Base-by-base conservation (phyloP, 2,888 invertebrate genomes). In the Cheilosia impressa region DNA sequence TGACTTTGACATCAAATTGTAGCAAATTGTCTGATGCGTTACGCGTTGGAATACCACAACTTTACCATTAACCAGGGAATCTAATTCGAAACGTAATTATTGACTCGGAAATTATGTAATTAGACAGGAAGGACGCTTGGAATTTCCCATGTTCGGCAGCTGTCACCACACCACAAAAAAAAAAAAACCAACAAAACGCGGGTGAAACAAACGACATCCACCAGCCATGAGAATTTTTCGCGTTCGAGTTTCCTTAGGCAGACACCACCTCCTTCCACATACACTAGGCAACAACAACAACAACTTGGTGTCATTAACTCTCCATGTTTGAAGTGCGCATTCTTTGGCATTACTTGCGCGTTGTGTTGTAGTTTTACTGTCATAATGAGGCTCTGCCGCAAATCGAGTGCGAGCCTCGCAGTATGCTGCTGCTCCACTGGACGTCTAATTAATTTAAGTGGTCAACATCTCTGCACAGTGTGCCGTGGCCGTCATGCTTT, bases 391-490 rank as follows among this genome's bases (percentile, higher is more conserved):
- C 68, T 83, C 72, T 41, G 78, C 78, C 50, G 78, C 73, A 63
- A 57, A 72, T 68, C 72, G 68, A 78, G 47, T 66, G 52, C 31
- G 45, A 79, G 69, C 47, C 57, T 58, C 31, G 3, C 31, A 31
- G 31, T 31, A 9, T 7, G 2, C 31, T 31, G 9, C 4, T 52
- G 41, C 52, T 47, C 19, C 63, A 62, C 73, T 79, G 63, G 80
- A 71, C 60, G 65, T 80, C 75, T 79, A 80, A 84, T 80, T 84
- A 84, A 60, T 71, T 84, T 84, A 84, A 84, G 84, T 84, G 84
- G 75, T 66, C 84, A 53, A 24, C 17, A 22, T 41, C n/a, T 63
- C 68, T 38, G 53, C 4, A 38, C 1, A 75, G 27, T 38, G 45
- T 45, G 24, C 13, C 38, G 34, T 38, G n/a, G 15, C 31, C 45